Evolutionary conservation across 1,140 invertebrate species (phyloP), one percentile per base, ranked within the genome.

Genomic region (Metaphire vulgaris): DNA sequence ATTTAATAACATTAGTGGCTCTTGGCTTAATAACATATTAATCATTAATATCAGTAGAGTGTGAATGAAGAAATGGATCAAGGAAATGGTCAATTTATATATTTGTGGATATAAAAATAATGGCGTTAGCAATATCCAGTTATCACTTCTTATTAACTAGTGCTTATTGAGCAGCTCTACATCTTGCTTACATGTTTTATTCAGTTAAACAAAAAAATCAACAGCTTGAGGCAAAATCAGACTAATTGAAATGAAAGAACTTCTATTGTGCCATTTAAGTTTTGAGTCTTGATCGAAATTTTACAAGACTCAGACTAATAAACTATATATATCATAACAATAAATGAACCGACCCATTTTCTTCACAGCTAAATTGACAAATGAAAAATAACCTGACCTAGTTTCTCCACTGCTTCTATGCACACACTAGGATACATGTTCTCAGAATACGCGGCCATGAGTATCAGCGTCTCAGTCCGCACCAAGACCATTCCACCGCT

Each of bases 381-480:
- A 72, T 72, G 12, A 2, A 28, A 12, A 65, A 29, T 64, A 28
- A 74, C 28, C 75, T 75, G 81, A 86, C 85, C 86, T 80, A 87
- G 76, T 81, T 85, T 86, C 78, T 87, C 86, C 30, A 85, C 82
- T 33, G 86, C 86, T 71, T 87, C 86, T 21, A 86, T 83, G 81
- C 85, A 86, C 0, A 87, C 82, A 80, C 85, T 84, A 31, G 85
- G 83, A 72, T 80, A 85, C 85, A 86, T 86, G 78, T 79, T 84
- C 30, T 86, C 84, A 73, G 81, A 82, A 74, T 83, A 87, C 30
- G 83, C 86, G 6, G 84, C 84, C 21, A 86, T 79, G 12, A 86
- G 56, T 2, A 86, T 71, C 74, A 84, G 78, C 2, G 82, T 82
- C 12, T 78, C 75, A 21, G 85, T 86, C 69, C 82, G 81, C 15